A percentile compares a stretch with the other conserved stretches of the same genome.
These are phyloP conservation scores for Pseudorhiza aurosa DNA, from an alignment of 30 jellyfish, hydroid and myxozoan species.

Conservation along the genomic window DNA sequence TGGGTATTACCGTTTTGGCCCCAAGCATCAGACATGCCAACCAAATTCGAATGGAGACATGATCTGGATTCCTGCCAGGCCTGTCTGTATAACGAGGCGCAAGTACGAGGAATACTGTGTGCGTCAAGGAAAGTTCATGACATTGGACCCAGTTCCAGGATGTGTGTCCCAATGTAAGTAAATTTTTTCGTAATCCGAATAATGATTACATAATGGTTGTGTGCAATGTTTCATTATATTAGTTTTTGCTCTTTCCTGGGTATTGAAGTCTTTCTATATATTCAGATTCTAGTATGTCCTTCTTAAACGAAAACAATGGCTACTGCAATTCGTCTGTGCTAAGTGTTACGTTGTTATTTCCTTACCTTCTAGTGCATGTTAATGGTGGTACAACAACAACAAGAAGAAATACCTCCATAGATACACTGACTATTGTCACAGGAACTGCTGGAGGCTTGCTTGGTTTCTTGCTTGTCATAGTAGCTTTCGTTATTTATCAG, in stretches of 20 bases:
- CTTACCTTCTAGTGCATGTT: slow-evolving; percentile 6
- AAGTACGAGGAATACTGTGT: slow-evolving; percentile 56
- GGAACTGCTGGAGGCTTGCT: slow-evolving; percentile 97
- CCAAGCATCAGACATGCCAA: slow-evolving; percentile 29
- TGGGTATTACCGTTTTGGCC: slow-evolving; percentile 63
- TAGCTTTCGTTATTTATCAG: slow-evolving; percentile 87
- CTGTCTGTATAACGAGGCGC: slow-evolving; percentile 41
- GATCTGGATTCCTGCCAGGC: slow-evolving; percentile 53
- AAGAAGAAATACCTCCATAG: slow-evolving; percentile 58
- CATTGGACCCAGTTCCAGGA: slow-evolving; percentile 38
- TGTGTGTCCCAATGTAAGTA: slow-evolving; percentile 57
- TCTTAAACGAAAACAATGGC: too few relatives aligned
- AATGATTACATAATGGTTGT: too few relatives aligned
- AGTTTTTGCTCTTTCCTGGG: too few relatives aligned
- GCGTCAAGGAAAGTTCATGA: slow-evolving; percentile 41
- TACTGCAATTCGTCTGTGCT: too few relatives aligned
- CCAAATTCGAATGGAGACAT: slow-evolving; percentile 51
- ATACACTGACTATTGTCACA: slow-evolving; percentile 86
- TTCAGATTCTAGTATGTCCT: too few relatives aligned
- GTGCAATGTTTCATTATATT: too few relatives aligned
- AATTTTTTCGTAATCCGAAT: too few relatives aligned
- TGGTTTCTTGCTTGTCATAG: slow-evolving; percentile 73
- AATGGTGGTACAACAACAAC: slow-evolving; percentile 34
- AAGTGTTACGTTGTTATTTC: background rate
- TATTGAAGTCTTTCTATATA: too few relatives aligned